Evolutionary conservation across 1,140 invertebrate genomes (phyloP), one percentile per base, ranked within the genome.

Genomic region (Saxidomus purpurata): DNA sequence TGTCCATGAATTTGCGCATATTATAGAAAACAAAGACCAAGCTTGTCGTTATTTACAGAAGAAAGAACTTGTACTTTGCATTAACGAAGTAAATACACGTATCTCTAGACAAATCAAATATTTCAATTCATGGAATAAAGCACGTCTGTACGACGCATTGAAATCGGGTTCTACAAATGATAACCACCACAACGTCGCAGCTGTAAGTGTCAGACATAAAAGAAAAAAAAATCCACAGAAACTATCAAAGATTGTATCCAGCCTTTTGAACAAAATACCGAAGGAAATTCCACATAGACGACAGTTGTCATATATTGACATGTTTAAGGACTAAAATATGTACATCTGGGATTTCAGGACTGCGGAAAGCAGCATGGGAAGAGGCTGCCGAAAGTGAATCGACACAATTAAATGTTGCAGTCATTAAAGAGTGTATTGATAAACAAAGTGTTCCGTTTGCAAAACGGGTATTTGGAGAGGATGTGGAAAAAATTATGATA

Each of bases 261-360:
- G 31, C 19, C 31, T 69, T 28, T 69, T 69, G 11, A 69, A 69
- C 67, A 69, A 69, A 69, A 69, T 69, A 69, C 67, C 63, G n/a
- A n/a, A n/a, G n/a, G n/a, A n/a, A n/a, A n/a, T n/a, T n/a, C n/a
- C n/a, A n/a, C n/a, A n/a, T n/a, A n/a, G n/a, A n/a, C n/a, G n/a
- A n/a, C n/a, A n/a, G n/a, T n/a, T n/a, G n/a, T n/a, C n/a, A n/a
- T n/a, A n/a, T n/a, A n/a, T n/a, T n/a, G n/a, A n/a, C n/a, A n/a
- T n/a, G n/a, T n/a, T n/a, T n/a, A n/a, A n/a, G n/a, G n/a, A n/a
- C n/a, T n/a, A n/a, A n/a, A n/a, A n/a, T n/a, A n/a, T n/a, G n/a
- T n/a, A n/a, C n/a, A n/a, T n/a, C n/a, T n/a, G n/a, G n/a, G n/a
- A n/a, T n/a, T n/a, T n/a, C n/a, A n/a, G n/a, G n/a, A n/a, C n/a